phyloP scores from a whole-genome alignment of 1,140 invertebrate genomes.

The Lordiphosa clarofinis region DNA sequence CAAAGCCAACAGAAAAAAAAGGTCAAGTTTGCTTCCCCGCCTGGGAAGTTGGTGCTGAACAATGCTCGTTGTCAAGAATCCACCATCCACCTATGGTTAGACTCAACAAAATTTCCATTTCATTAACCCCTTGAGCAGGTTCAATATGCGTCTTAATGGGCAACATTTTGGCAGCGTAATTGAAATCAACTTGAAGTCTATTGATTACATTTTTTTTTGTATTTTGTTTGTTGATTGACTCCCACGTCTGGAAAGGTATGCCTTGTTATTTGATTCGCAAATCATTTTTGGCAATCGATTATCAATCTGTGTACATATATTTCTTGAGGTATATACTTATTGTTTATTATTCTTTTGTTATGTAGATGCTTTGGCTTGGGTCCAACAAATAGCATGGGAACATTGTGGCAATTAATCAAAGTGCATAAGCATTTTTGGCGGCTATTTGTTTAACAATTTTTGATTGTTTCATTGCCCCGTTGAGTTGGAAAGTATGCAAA shows the following conservation, averaged over 20 bases:
- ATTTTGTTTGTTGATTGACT: conserved; percentile 55
- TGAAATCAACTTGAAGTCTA: conserved; percentile 75
- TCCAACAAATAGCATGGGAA: conserved; percentile 60
- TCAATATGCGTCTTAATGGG: conserved; percentile 33
- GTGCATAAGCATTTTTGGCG: conserved; percentile 49
- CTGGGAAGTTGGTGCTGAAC: conserved; percentile 22
- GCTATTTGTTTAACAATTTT: conserved; percentile 31
- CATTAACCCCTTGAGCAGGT: conserved; percentile 59
- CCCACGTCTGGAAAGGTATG: conserved; percentile 55
- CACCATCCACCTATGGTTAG: conserved; percentile 29
- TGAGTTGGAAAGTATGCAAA: conserved; percentile 47
- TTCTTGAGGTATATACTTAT: conserved; percentile 11
- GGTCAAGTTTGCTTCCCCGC: conserved; percentile 74
- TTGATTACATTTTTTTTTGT: conserved; percentile 48
- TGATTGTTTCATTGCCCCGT: conserved; percentile 18
- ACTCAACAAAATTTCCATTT: conserved; percentile 38
- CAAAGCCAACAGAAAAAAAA: conserved; percentile 27
- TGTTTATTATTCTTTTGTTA: conserved; percentile 69
- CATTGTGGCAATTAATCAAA: conserved; percentile 69
- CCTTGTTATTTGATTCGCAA: conserved; percentile 52
- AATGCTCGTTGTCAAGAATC: conserved; percentile 36
- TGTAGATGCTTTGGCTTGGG: conserved; percentile 23
- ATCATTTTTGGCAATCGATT: conserved; percentile 60
- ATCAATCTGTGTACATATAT: conserved; percentile 9
- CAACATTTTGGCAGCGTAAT: conserved; percentile 55